A percentile compares a stretch with the other conserved stretches of the same genome.
Conservation (phyloP, 2,113 vertebrate genomes). For the Salvelinus fontinalis region DNA sequence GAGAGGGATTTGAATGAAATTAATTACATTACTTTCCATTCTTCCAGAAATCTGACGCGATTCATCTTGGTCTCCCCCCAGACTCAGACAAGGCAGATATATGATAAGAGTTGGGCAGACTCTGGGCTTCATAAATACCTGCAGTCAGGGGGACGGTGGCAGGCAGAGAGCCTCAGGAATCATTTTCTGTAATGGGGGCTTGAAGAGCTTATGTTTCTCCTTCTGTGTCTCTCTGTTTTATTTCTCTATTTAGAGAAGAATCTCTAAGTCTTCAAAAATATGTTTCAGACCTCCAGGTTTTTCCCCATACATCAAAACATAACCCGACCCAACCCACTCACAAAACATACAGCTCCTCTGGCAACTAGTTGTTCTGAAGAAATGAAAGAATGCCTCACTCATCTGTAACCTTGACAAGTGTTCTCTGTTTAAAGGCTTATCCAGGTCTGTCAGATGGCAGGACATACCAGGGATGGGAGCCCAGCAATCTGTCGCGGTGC, state of each 20-base stretch:
- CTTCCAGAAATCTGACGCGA: slow-evolving; percentile 46
- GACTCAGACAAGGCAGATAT: slow-evolving; percentile 40
- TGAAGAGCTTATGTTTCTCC: not conserved
- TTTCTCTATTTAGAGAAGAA: not conserved
- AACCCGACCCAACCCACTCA: not conserved
- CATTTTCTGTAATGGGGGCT: not conserved
- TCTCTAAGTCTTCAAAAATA: not conserved
- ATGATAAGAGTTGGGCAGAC: slow-evolving; percentile 54
- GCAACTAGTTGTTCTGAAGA: not conserved
- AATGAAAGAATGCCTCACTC: not conserved
- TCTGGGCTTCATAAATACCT: slow-evolving; percentile 50
- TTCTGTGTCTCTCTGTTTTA: not conserved
- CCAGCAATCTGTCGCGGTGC: not conserved
- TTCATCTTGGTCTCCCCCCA: slow-evolving; percentile 42
- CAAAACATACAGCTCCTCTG: not conserved
- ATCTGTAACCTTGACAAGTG: not conserved
- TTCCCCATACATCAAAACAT: not conserved
- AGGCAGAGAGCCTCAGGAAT: not conserved
- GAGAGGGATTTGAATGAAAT: slow-evolving; percentile 54
- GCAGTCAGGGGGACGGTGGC: not conserved
- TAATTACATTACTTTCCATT: slow-evolving; percentile 50
- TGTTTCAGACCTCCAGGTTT: not conserved
- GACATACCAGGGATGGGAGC: not conserved
- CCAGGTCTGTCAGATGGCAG: not conserved
- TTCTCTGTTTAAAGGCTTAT: not conserved